Evolutionary conservation across 1,140 invertebrate species (phyloP).

Genomic region (Hermatobates lingyangjiaoensis): DNA sequence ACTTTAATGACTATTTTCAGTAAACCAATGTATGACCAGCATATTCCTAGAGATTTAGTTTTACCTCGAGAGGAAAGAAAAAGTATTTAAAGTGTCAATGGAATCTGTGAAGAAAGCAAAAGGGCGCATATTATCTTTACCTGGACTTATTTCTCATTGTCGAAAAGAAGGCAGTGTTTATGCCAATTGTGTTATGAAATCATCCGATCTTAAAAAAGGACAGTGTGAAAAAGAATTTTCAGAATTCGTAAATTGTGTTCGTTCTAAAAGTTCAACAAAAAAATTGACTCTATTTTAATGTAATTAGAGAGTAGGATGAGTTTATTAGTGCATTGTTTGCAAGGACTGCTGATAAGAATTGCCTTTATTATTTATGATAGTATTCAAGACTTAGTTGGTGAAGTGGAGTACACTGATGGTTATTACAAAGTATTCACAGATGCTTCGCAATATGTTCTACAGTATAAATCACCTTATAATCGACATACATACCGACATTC

Average conservation of each 20-base stretch:
- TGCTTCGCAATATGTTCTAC: constrained; percentile 56
- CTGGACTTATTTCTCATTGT: constrained; percentile 48
- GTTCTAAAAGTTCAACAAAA: no score
- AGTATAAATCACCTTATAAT: constrained; percentile 68
- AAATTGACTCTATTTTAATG: no score
- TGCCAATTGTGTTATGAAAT: constrained; percentile 52
- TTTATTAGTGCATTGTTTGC: constrained; percentile 24
- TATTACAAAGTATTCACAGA: constrained; percentile 95
- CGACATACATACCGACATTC: constrained; percentile 89
- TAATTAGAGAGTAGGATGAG: no score
- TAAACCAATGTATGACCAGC: no score
- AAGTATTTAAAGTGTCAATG: no score
- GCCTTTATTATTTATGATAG: constrained; percentile 57
- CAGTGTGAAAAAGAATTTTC: constrained; percentile 55
- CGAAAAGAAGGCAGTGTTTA: constrained; percentile 42
- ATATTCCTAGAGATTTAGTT: no score
- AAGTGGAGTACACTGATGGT: constrained; percentile 85
- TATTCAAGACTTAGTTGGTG: constrained; percentile 57
- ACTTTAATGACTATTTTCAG: no score
- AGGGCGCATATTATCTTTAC: constrained; percentile 48
- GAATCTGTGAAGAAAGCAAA: constrained; percentile 57
- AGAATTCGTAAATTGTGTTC: constrained; percentile 51
- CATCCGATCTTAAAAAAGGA: constrained; percentile 41
- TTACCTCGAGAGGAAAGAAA: no score
- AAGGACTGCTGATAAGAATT: constrained; percentile 43